Evolutionary conservation across 2,113 vertebrate genomes (phyloP).

Genomic region (Onychostruthus taczanowskii): DNA sequence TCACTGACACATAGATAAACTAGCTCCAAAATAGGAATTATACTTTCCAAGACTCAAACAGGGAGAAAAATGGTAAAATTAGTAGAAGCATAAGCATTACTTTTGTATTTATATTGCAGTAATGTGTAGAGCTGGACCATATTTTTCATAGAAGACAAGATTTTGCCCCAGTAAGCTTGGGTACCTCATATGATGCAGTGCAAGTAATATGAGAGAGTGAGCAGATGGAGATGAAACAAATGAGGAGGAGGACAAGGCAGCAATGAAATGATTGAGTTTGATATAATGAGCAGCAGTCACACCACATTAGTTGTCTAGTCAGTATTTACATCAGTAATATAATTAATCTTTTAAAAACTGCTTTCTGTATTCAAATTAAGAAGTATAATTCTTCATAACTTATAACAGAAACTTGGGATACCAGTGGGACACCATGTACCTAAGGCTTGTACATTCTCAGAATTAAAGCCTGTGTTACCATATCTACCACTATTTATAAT

Average conservation of each 20-base stretch:
- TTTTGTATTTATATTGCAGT: not conserved
- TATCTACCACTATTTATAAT: not conserved
- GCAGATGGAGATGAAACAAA: constrained; percentile 22
- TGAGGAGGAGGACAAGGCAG: constrained; percentile 7
- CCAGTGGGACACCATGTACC: not conserved
- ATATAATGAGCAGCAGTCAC: constrained; percentile 5
- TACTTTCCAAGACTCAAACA: not conserved
- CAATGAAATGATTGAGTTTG: not conserved
- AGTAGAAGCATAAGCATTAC: not conserved
- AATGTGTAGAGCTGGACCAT: not conserved
- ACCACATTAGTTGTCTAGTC: not conserved
- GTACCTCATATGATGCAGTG: not conserved
- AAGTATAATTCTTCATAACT: not conserved
- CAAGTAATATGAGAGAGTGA: not conserved
- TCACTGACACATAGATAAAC: not conserved
- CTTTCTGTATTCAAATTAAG: not conserved
- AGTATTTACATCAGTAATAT: constrained; percentile 30
- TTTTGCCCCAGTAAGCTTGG: not conserved
- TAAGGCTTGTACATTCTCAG: not conserved
- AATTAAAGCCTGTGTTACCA: not conserved
- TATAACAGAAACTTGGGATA: not conserved
- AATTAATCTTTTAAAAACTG: constrained; percentile 15
- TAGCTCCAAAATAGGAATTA: not conserved
- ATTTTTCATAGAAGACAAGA: not conserved
- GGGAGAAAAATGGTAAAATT: not conserved